Conservation (phyloP, 2,888 invertebrate genomes). For the Syritta pipiens region DNA sequence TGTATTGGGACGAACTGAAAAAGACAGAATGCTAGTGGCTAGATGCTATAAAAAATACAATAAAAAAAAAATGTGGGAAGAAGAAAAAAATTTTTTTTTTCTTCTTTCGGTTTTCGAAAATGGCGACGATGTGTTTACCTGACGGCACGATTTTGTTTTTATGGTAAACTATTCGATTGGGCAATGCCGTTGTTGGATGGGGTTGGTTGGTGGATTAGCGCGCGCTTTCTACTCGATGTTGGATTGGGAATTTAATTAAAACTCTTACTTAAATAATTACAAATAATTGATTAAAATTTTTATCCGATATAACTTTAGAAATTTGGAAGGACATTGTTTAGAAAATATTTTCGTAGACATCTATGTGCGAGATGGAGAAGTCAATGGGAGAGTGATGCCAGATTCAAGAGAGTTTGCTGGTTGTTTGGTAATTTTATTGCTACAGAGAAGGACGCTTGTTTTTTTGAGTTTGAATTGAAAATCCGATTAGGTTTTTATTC, state of each 20-base stretch:
- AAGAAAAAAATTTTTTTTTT: background rate
- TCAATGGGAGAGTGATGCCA: no score
- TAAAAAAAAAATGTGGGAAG: conserved; percentile 16
- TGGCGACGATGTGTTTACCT: conserved; percentile 50
- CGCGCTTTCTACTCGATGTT: background rate
- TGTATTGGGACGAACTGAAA: conserved; percentile 63
- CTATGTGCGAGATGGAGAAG: no score
- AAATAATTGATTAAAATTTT: no score
- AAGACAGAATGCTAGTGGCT: conserved; percentile 57
- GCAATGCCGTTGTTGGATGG: conserved; percentile 7
- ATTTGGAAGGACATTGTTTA: no score
- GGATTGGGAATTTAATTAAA: background rate
- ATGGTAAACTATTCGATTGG: conserved; percentile 1
- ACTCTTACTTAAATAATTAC: no score
- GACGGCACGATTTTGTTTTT: conserved; percentile 1
- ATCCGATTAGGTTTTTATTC: no score
- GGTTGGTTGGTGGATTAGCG: background rate
- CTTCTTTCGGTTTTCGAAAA: conserved; percentile 37
- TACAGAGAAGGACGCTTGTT: no score
- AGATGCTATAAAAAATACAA: conserved; percentile 53
- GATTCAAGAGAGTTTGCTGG: no score
- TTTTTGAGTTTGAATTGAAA: no score
- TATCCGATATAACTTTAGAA: no score
- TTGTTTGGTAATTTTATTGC: no score
- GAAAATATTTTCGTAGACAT: no score